Evolutionary conservation across 1,140 invertebrate species (phyloP).

Genomic region (Penaeus vannamei): DNA sequence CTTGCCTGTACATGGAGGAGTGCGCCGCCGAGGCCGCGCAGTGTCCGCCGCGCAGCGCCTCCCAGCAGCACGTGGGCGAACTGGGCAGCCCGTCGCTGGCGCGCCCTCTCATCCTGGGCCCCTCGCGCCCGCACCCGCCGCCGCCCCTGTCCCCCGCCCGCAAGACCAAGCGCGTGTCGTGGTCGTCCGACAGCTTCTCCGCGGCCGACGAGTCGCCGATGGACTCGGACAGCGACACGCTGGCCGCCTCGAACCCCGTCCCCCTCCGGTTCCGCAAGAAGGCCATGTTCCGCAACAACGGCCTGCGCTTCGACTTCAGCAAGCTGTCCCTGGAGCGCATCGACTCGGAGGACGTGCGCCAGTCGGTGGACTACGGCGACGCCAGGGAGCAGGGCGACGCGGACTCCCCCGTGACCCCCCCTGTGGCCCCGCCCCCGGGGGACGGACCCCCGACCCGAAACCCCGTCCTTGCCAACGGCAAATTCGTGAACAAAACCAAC

Average conservation of each 20-base stretch:
- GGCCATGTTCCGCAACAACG: conserved; percentile 52
- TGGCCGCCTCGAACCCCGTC: neutral
- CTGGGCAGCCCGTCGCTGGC: conserved; percentile 52
- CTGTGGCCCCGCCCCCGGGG: neutral
- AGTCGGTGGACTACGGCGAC: conserved; percentile 3
- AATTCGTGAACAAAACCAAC: conserved; percentile 31
- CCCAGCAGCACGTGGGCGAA: conserved; percentile 59
- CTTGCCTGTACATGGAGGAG: conserved; percentile 12
- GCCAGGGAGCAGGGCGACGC: neutral
- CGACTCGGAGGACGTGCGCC: conserved; percentile 50
- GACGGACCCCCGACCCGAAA: neutral
- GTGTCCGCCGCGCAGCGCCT: conserved; percentile 57
- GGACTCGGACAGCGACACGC: conserved; percentile 53
- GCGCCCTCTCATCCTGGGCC: conserved; percentile 48
- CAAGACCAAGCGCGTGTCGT: conserved; percentile 62
- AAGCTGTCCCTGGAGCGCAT: conserved; percentile 58
- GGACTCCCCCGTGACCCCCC: neutral
- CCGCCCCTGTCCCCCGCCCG: conserved; percentile 56
- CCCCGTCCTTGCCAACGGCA: conserved; percentile 37
- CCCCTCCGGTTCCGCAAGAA: conserved; percentile 44
- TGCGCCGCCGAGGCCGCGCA: neutral
- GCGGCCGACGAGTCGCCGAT: conserved; percentile 47
- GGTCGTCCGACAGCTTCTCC: conserved; percentile 65
- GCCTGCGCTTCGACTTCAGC: conserved; percentile 51
- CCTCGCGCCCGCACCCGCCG: neutral